Conservation (phyloP, 2,797 vertebrate species). For the Parotocinclus haroldoi region DNA sequence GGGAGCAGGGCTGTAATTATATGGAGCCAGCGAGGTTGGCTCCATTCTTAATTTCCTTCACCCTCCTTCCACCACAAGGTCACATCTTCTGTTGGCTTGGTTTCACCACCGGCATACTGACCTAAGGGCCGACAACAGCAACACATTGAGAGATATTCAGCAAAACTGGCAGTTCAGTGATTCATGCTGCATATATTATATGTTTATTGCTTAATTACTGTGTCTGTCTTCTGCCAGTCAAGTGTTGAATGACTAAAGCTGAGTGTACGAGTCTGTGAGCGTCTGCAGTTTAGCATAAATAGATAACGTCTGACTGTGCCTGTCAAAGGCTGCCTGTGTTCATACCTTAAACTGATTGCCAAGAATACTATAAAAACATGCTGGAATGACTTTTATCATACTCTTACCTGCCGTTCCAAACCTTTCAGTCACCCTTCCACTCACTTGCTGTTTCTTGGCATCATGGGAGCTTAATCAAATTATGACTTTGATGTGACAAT, state of each 20-base stretch:
- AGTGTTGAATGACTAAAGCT: conserved; percentile 14
- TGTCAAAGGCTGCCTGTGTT: conserved; percentile 27
- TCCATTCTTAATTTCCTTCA: conserved; percentile 21
- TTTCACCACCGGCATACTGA: too few species aligned
- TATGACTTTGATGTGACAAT: conserved; percentile 56
- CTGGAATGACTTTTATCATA: conserved; percentile 41
- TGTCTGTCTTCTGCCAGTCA: neutral
- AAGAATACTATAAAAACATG: conserved; percentile 25
- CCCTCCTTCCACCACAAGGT: neutral
- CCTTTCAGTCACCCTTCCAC: conserved; percentile 21
- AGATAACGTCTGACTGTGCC: conserved; percentile 17
- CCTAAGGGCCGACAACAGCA: neutral
- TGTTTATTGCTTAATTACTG: neutral
- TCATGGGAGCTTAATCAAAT: conserved; percentile 58
- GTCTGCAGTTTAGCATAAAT: conserved; percentile 20
- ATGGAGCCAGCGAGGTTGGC: conserved; percentile 48
- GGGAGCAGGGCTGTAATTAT: conserved; percentile 50
- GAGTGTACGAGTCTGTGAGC: conserved; percentile 15
- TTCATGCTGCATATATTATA: conserved; percentile 17
- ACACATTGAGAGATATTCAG: too few species aligned
- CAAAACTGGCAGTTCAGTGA: neutral
- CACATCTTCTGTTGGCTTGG: neutral
- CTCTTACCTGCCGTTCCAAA: conserved; percentile 8
- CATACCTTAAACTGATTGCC: conserved; percentile 25
- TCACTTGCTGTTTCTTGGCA: conserved; percentile 33